Conservation (phyloP, 2,888 invertebrate species). For the Amphipyra berbera region DNA sequence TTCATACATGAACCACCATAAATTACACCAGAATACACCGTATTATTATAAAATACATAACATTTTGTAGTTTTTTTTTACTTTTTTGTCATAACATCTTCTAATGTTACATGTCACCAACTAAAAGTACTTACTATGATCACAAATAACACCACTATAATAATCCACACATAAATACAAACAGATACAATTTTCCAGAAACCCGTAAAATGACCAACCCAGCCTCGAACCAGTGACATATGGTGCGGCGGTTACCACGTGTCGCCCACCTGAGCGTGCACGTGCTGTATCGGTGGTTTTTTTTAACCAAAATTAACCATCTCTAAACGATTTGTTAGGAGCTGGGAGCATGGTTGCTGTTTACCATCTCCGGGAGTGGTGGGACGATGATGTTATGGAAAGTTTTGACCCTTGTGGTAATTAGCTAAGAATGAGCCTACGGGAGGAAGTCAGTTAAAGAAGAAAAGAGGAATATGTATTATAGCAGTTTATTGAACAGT, state of each 20-base stretch:
- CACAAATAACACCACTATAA: background rate
- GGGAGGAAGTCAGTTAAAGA: no score
- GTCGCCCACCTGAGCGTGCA: conserved; percentile 77
- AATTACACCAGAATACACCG: no score
- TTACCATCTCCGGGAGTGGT: conserved; percentile 3
- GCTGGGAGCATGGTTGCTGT: conserved; percentile 25
- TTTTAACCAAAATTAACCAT: conserved; percentile 46
- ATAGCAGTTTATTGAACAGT: no score
- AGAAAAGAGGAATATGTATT: no score
- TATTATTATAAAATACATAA: no score
- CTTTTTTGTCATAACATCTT: no score
- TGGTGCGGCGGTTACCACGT: conserved; percentile 81
- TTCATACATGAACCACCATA: no score
- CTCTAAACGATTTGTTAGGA: conserved; percentile 33
- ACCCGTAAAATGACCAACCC: conserved; percentile 48
- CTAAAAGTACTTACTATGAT: no score
- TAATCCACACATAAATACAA: background rate
- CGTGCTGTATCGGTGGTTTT: conserved; percentile 64
- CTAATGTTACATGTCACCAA: no score
- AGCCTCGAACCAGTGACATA: conserved; percentile 73
- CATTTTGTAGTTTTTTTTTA: no score
- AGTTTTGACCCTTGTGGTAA: background rate
- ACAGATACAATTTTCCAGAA: conserved; percentile 32
- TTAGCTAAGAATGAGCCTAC: no score
- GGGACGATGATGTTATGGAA: background rate